A percentile compares a stretch with the other conserved stretches of the same genome.
Evolutionary conservation across 1,140 invertebrate genomes (phyloP).

Genomic region (Eubasilissa regina): DNA sequence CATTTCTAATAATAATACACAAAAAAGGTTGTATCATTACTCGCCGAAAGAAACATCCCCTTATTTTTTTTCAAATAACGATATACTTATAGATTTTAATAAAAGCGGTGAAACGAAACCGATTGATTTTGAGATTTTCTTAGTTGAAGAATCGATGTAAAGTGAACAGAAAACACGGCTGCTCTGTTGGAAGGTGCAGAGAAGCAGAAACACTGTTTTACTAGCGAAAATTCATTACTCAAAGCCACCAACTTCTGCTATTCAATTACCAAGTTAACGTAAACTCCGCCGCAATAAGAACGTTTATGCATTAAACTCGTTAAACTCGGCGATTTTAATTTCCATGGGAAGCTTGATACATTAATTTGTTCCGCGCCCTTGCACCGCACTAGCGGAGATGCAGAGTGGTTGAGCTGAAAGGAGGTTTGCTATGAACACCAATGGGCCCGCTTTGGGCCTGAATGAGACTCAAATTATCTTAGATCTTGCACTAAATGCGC

Average conservation of each 20-base stretch:
- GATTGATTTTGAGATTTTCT: too few species aligned
- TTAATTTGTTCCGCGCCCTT: constrained; percentile 41
- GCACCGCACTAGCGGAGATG: background rate
- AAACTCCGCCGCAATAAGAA: constrained; percentile 36
- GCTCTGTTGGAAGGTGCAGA: background rate
- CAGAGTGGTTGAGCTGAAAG: constrained; percentile 35
- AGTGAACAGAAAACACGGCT: background rate
- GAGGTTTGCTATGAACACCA: constrained; percentile 36
- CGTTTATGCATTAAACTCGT: constrained; percentile 27
- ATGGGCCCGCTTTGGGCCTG: constrained; percentile 28
- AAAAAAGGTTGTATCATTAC: background rate
- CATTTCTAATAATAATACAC: constrained; percentile 3
- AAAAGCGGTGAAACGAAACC: too few species aligned
- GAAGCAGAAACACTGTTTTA: background rate
- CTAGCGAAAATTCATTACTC: constrained; percentile 18
- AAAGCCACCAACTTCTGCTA: constrained; percentile 11
- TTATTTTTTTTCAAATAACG: too few species aligned
- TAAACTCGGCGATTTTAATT: constrained; percentile 36
- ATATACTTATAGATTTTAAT: too few species aligned
- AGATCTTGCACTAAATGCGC: constrained; percentile 54
- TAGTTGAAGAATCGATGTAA: too few species aligned
- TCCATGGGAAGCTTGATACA: constrained; percentile 22
- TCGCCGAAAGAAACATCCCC: background rate
- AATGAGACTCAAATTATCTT: constrained; percentile 55
- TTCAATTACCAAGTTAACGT: constrained; percentile 11